Conservation (phyloP, 2,797 vertebrate genomes). For the Lagorchestes hirsutus region DNA sequence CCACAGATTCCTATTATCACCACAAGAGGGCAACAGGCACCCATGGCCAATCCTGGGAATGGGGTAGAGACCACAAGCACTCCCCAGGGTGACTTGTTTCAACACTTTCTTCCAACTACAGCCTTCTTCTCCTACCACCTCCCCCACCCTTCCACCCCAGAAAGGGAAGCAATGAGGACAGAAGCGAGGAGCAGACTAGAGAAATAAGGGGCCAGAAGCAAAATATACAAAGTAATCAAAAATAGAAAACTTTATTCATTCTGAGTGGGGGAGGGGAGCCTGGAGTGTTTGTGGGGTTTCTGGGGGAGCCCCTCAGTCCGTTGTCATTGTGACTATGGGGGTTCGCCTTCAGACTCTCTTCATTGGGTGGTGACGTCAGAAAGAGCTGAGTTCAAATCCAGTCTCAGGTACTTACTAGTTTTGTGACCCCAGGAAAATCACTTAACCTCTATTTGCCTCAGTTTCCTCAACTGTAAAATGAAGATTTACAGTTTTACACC, state of each 20-base stretch:
- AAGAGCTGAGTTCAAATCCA: neutral
- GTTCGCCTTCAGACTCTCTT: neutral
- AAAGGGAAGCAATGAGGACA: neutral
- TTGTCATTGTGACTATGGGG: neutral
- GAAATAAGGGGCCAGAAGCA: neutral
- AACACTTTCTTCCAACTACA: neutral
- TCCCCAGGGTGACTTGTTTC: no score
- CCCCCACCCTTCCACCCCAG: neutral
- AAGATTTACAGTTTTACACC: neutral
- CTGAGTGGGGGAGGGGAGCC: constrained; percentile 38
- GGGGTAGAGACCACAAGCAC: neutral
- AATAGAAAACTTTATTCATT: constrained; percentile 79
- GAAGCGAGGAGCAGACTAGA: neutral
- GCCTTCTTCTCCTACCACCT: neutral
- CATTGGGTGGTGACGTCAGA: neutral
- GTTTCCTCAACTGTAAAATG: neutral
- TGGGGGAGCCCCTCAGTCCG: neutral
- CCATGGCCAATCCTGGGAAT: neutral
- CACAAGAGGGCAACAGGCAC: neutral
- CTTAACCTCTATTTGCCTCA: neutral
- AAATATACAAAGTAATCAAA: constrained; percentile 40
- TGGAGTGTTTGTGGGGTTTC: neutral
- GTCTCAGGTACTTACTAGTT: neutral
- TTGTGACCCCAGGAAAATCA: neutral
- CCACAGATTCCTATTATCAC: neutral